Evolutionary conservation across 2,113 vertebrate genomes (phyloP).

Genomic region (Ivindomyrus marchei): DNA sequence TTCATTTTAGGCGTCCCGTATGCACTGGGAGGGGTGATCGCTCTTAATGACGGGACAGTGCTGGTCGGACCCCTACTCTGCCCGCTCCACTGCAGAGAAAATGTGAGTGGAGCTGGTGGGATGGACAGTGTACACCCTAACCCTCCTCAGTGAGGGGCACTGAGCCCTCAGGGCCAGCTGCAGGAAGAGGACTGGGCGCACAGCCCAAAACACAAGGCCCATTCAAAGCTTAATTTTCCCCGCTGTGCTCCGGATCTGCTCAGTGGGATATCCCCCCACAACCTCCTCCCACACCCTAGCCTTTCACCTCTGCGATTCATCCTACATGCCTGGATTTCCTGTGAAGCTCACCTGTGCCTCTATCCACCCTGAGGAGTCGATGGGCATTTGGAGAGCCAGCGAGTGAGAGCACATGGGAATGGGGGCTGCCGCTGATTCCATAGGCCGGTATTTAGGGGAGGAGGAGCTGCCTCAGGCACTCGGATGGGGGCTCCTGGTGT

Average conservation of each 20-base stretch:
- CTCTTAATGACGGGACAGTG: neutral
- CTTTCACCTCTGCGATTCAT: neutral
- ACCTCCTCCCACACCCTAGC: neutral
- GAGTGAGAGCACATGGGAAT: neutral
- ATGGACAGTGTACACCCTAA: conserved; percentile 12
- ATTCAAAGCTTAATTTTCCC: conserved; percentile 20
- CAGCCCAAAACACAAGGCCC: conserved; percentile 20
- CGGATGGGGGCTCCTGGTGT: neutral
- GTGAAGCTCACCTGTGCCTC: neutral
- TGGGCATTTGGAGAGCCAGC: neutral
- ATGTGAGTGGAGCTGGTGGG: neutral
- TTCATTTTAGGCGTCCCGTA: neutral
- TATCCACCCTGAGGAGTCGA: neutral
- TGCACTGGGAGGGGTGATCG: neutral
- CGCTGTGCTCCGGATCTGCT: neutral
- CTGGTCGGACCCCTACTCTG: neutral
- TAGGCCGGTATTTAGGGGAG: neutral
- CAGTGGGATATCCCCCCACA: neutral
- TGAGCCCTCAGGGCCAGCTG: neutral
- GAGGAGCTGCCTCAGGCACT: neutral
- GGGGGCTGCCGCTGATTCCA: neutral
- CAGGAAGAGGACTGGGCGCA: neutral
- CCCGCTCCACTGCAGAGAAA: neutral
- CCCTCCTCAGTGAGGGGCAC: neutral
- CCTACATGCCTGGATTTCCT: neutral